Percentiles rank a stretch among this genome's conserved stretches.
Evolutionary conservation across 2,797 vertebrate species (phyloP).

Genomic region (Acrossocheilus fasciatus): DNA sequence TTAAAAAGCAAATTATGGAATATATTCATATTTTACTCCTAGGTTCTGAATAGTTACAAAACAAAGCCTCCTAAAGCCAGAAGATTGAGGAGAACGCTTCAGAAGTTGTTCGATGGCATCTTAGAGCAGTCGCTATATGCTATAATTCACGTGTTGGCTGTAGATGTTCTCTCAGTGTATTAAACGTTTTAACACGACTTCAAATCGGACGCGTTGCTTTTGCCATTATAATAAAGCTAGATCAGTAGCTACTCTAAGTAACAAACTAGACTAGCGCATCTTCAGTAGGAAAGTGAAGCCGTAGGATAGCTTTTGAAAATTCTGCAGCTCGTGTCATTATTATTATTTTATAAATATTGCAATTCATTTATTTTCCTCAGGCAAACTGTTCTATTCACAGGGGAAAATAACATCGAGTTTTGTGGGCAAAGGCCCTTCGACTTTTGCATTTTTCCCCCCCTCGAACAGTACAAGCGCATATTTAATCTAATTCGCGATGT

Average conservation of each 20-base stretch:
- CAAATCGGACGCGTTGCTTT: background rate
- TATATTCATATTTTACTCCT: background rate
- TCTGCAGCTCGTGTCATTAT: background rate
- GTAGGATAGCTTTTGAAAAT: background rate
- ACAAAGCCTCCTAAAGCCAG: background rate
- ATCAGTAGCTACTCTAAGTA: background rate
- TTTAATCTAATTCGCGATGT: background rate
- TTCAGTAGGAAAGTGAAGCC: background rate
- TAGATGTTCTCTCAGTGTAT: background rate
- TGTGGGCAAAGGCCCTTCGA: background rate
- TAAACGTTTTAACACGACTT: background rate
- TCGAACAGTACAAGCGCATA: background rate
- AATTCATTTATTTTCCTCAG: background rate
- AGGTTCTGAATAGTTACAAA: background rate
- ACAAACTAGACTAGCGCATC: conserved; percentile 10
- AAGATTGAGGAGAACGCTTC: background rate
- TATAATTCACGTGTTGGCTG: conserved; percentile 28
- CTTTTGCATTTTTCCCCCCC: background rate
- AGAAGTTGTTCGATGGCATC: conserved; percentile 32
- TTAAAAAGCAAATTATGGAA: background rate
- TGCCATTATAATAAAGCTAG: background rate
- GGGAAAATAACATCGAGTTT: background rate
- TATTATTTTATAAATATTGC: background rate
- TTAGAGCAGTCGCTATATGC: conserved; percentile 3
- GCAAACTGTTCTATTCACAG: conserved; percentile 4